Base-by-base conservation (phyloP, 2,797 vertebrate genomes). In the Melanotaenia pygmaea region DNA sequence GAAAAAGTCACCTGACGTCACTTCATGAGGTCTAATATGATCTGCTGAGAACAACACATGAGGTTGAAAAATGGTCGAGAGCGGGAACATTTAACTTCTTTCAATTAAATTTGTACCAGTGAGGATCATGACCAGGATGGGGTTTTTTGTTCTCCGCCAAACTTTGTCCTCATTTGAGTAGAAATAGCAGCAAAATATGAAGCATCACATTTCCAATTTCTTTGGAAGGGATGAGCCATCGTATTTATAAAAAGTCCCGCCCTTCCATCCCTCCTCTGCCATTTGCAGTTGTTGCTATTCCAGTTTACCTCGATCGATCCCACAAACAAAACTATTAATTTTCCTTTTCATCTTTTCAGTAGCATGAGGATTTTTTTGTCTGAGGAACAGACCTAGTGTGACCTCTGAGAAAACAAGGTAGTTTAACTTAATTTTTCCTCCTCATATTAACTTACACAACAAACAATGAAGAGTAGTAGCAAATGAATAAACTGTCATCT, bases 201-300 rank as follows among this genome's bases (percentile, higher is more conserved):
- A 72, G 67, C 4, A 18, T 56, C 5, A 50, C 34, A 26, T 79
- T 73, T 70, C 62, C 3, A 54, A 37, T 45, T 73, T 64, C 43
- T 40, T 54, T 53, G 61, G 32, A 64, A 59, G 35, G 37, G 24
- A 59, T 14, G 45, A 20, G 28, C 7, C 13, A 45, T 50, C 51
- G 11, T 14, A 20, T 45, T 53, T 63, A 37, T 1, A 5, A 6
- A 59, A 34, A 8, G 30, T 64, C 34, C 13, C 53, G 6, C 12
- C 26, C 24, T 54, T 28, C 69, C 40, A 37, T 79, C 78, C 64
- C 74, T 67, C 77, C 40, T 63, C 64, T 73, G 24, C 10, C 77
- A 67, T 32, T 75, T 82, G 59, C 65, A 78, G 76, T 82, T 67
- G 64, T 67, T 38, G 61, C 62, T 71, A 61, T 74, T 88, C 82